Percentiles rank a stretch among this genome's conserved stretches.
These are phyloP conservation scores for Lucifuga dentata DNA, from an alignment of 2,113 vertebrate genomes.

Conservation along the genomic window DNA sequence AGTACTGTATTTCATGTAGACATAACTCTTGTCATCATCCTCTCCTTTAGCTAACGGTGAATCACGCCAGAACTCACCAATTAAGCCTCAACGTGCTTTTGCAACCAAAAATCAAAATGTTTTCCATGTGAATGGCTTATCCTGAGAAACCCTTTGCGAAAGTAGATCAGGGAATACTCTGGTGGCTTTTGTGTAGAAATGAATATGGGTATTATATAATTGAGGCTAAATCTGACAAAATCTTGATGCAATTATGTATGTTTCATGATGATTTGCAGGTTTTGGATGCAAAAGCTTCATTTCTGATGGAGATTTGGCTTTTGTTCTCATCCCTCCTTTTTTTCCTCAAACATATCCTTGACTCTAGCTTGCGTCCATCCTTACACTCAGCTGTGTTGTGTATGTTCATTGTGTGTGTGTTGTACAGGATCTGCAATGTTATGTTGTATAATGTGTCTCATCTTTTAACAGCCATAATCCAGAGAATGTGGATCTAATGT, in stretches of 20 bases:
- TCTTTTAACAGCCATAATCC: slow-evolving; percentile 31
- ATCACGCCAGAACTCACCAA: not conserved
- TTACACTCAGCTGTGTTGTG: not conserved
- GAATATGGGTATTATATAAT: not conserved
- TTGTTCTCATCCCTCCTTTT: not conserved
- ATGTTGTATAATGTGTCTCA: slow-evolving; percentile 14
- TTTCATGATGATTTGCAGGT: too few relatives aligned
- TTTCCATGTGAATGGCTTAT: too few relatives aligned
- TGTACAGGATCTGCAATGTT: not conserved
- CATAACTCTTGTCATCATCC: too few relatives aligned
- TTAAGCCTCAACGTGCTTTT: not conserved
- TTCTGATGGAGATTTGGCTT: not conserved
- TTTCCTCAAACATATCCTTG: slow-evolving; percentile 7
- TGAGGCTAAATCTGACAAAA: not conserved
- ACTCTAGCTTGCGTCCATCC: not conserved
- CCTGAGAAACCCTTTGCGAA: too few relatives aligned
- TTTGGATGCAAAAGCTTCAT: not conserved
- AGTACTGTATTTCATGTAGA: too few relatives aligned
- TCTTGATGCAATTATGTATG: not conserved
- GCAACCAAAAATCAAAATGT: not conserved
- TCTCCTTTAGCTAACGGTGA: too few relatives aligned
- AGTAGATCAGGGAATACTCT: not conserved
- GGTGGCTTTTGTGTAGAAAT: not conserved
- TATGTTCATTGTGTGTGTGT: slow-evolving; percentile 1
- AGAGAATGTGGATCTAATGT: slow-evolving; percentile 18